These are phyloP conservation scores for Polydrusus pterygomalis DNA, from an alignment of 2,888 invertebrate genomes.

Conservation along the genomic window DNA sequence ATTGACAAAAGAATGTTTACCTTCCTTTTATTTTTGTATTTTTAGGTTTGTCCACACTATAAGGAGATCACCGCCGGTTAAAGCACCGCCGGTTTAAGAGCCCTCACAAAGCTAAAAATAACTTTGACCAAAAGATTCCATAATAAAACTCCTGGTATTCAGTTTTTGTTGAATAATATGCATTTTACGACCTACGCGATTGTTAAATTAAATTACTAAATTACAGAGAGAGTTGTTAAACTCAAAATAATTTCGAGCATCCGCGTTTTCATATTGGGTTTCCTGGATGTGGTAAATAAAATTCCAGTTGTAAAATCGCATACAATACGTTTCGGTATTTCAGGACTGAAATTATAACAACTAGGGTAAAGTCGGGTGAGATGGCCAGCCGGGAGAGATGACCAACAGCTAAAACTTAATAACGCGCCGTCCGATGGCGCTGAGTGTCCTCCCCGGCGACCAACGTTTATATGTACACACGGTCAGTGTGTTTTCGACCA, in stretches of 20 bases:
- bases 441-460: too few species aligned
- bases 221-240: slow-evolving; percentile 36
- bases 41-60: too few species aligned
- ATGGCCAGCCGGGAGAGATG: too few species aligned
- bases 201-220: slow-evolving; percentile 8
- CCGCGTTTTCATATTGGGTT: slow-evolving; percentile 36
- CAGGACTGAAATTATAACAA: slow-evolving; percentile 23
- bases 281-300: slow-evolving; percentile 46
- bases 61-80: too few species aligned
- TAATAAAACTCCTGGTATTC: background rate
- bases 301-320: slow-evolving; percentile 40
- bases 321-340: slow-evolving; percentile 13
- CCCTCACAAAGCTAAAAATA: background rate
- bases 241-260: slow-evolving; percentile 38
- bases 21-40: too few species aligned
- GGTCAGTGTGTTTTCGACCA: too few species aligned
- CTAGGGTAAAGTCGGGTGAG: too few species aligned
- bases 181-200: slow-evolving; percentile 22
- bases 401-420: too few species aligned
- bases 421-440: too few species aligned
- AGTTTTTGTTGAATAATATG: background rate
- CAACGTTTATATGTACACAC: too few species aligned
- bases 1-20: too few species aligned
- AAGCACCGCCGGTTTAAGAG: too few species aligned
- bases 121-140: background rate